Percentiles rank a stretch among this genome's conserved stretches.
phyloP scores from a whole-genome alignment of 2,888 invertebrate species.

The Crocallis elinguaria region DNA sequence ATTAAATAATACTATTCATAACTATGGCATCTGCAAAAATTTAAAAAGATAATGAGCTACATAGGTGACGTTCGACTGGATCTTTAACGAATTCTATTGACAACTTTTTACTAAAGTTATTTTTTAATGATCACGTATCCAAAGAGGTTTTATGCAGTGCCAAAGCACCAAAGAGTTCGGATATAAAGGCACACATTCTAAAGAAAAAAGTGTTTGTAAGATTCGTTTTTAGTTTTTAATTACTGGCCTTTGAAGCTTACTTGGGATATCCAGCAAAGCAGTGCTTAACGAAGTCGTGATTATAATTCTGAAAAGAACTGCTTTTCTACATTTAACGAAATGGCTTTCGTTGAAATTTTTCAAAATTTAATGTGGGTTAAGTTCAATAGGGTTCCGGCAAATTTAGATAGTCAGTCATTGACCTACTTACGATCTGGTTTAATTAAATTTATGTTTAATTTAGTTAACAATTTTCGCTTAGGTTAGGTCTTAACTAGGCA shows the following conservation, averaged over 20 bases:
- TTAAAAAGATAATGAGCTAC: too few species aligned
- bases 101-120: too few species aligned
- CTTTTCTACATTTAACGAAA: constrained; percentile 65
- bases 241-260: constrained; percentile 60
- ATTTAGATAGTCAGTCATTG: neutral
- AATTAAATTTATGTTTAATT: too few species aligned
- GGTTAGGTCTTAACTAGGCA: too few species aligned
- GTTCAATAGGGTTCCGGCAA: neutral
- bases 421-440: neutral
- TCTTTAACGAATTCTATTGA: too few species aligned
- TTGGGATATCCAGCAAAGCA: constrained; percentile 63
- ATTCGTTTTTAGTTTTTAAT: constrained; percentile 67
- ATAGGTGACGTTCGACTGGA: too few species aligned
- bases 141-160: too few species aligned
- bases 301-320: constrained; percentile 70
- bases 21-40: too few species aligned
- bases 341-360: constrained; percentile 63
- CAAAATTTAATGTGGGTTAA: constrained; percentile 17
- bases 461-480: too few species aligned
- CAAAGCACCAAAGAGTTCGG: neutral
- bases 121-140: too few species aligned
- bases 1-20: too few species aligned
- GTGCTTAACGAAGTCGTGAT: constrained; percentile 77
- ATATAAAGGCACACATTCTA: constrained; percentile 41
- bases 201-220: constrained; percentile 56